Evolutionary conservation across 1,140 invertebrate species (phyloP), one percentile per base, ranked within the genome.

Genomic region (Dendrolimus kikuchii): DNA sequence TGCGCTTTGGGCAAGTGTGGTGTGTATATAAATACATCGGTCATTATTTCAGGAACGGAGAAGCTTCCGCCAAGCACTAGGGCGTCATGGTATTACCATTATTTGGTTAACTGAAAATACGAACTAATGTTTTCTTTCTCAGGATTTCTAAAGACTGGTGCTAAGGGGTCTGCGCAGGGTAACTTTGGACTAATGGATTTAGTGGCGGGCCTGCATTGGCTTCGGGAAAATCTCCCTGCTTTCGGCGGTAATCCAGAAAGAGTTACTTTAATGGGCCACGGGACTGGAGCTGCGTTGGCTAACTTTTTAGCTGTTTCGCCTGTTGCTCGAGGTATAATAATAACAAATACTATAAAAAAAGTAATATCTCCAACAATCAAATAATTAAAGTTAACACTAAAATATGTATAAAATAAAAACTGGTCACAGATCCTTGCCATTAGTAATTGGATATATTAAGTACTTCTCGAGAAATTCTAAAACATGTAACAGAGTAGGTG

Each of bases 161-260:
- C 93, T 62, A 94, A 95, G 84, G 92, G 92, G 64, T 92, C 93
- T 83, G 91, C 93, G 65, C 95, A 97, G 82, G 96, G 96, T 67
- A 98, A 98, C 89, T 98, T 97, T 70, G 97, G 96, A 5, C 89
- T 98, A 65, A 95, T 98, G 93, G 97, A 99, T 88, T 89, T 98
- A 53, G 93, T 97, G 46, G 96, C 96, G n/a, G 95, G 95, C 3
- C 89, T 97, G 38, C 95, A 97, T 73, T 97, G 96, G 96, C 89
- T 98, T 38, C 91, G 94, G 55, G 95, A 98, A 77, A 98, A 98
- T 86, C 90, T 97, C 10, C 93, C 91, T 5, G 93, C 94, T 39
- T 98, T 98, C 75, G 95, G 95, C 37, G 97, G 93, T 6, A 94
- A 99, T 89, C 93, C 96, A 0, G 91, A 95, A 68, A 91, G 94